A percentile compares a stretch with the other conserved stretches of the same genome.
Evolutionary conservation across 2,113 vertebrate species (phyloP).

Genomic region (Hemibagrus wyckioides): DNA sequence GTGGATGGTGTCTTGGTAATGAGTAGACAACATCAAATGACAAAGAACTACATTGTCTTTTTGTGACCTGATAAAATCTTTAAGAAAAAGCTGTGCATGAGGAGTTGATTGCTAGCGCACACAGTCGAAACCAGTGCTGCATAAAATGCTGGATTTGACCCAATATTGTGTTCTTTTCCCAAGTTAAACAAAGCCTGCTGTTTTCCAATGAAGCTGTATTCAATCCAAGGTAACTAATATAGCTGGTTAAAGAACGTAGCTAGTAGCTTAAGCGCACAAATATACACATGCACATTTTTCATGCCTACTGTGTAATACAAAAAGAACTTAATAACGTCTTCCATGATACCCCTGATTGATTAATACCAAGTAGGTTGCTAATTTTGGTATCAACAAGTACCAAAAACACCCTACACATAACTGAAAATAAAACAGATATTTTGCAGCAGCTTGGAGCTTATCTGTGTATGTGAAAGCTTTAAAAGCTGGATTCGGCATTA

Average conservation of each 20-base stretch:
- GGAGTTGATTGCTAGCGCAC: not conserved
- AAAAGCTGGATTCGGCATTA: conserved; percentile 39
- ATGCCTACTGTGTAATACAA: not conserved
- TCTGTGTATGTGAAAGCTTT: conserved; percentile 23
- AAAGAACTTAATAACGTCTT: not conserved
- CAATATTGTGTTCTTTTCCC: not conserved
- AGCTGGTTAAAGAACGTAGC: not conserved
- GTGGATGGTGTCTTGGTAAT: not conserved
- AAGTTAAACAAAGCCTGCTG: not conserved
- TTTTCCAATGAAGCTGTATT: not conserved
- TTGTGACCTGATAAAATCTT: not conserved
- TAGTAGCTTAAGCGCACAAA: not conserved
- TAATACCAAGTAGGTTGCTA: not conserved
- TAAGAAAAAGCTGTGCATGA: not conserved
- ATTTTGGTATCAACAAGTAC: not conserved
- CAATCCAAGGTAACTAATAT: not conserved
- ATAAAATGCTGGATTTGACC: not conserved
- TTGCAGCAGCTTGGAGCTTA: not conserved
- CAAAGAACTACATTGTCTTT: not conserved
- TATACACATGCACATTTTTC: not conserved
- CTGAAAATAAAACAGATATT: not conserved
- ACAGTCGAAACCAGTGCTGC: not conserved
- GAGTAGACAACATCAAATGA: not conserved
- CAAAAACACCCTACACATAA: not conserved
- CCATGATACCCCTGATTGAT: not conserved